These are phyloP conservation scores for Petrophora chlorosata DNA, from an alignment of 2,888 invertebrate species.

Conservation along the genomic window DNA sequence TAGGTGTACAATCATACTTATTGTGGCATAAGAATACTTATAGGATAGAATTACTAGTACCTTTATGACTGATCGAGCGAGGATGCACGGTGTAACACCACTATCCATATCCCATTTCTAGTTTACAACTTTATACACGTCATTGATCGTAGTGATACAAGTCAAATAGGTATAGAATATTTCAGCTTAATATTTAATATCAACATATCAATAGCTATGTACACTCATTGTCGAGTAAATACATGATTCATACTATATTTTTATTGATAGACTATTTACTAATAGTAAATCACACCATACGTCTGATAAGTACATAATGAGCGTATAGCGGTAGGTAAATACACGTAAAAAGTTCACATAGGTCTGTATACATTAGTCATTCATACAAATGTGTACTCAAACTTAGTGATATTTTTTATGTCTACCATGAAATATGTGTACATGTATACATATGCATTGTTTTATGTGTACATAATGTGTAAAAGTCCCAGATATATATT, in stretches of 20 bases:
- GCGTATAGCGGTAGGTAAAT: conserved; percentile 13
- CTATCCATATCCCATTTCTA: too few species aligned
- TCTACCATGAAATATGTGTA: too few species aligned
- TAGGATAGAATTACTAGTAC: too few species aligned
- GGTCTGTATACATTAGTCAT: neutral
- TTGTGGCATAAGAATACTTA: too few species aligned
- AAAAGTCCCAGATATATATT: too few species aligned
- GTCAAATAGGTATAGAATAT: neutral
- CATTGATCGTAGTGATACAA: neutral
- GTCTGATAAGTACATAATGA: conserved; percentile 12
- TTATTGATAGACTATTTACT: conserved; percentile 6
- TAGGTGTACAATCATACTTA: too few species aligned
- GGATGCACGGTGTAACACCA: too few species aligned
- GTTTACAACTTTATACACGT: too few species aligned
- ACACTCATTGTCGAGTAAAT: neutral
- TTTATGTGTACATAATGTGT: too few species aligned
- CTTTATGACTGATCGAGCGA: too few species aligned
- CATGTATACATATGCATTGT: too few species aligned
- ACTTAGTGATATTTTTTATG: too few species aligned
- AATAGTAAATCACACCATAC: conserved; percentile 9
- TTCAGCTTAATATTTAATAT: neutral
- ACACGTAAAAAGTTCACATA: conserved; percentile 9
- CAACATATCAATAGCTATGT: conserved; percentile 16
- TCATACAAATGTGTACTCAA: neutral
- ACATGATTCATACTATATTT: conserved; percentile 11